Percentiles rank a stretch among this genome's conserved stretches.
These are phyloP conservation scores for Crypturellus undulatus DNA, from an alignment of 2,113 vertebrate species.

Conservation along the genomic window DNA sequence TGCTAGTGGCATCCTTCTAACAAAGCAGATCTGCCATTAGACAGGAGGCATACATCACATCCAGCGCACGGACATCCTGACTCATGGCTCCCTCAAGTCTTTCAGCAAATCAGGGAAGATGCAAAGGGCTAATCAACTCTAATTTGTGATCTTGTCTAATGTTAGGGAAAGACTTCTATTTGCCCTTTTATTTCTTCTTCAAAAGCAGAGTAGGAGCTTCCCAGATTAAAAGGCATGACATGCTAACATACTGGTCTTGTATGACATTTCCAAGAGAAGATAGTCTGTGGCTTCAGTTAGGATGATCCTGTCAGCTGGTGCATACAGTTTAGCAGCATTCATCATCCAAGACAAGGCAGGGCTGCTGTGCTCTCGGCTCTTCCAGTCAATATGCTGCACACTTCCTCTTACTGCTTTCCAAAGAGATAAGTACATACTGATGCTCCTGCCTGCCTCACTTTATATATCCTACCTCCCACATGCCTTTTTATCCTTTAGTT, in stretches of 20 bases:
- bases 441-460: neutral
- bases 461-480: neutral
- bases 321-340: neutral
- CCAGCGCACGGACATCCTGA: neutral
- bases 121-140: constrained; percentile 12
- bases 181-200: neutral
- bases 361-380: constrained; percentile 3
- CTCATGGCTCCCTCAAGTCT: neutral
- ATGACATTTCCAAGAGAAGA: constrained; percentile 13
- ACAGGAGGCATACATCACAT: neutral
- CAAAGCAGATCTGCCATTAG: neutral
- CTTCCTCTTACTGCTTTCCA: neutral
- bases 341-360: neutral
- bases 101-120: constrained; percentile 12
- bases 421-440: neutral
- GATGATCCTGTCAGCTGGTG: constrained; percentile 24
- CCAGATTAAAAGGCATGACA: neutral
- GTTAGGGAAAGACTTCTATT: neutral
- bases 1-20: neutral
- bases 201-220: neutral
- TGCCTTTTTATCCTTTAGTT: neutral
- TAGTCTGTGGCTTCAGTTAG: neutral
- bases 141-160: neutral
- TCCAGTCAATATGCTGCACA: neutral
- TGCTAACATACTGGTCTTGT: neutral